These are phyloP conservation scores for Salminus brasiliensis DNA, from an alignment of 2,113 vertebrate species.

Conservation along the genomic window DNA sequence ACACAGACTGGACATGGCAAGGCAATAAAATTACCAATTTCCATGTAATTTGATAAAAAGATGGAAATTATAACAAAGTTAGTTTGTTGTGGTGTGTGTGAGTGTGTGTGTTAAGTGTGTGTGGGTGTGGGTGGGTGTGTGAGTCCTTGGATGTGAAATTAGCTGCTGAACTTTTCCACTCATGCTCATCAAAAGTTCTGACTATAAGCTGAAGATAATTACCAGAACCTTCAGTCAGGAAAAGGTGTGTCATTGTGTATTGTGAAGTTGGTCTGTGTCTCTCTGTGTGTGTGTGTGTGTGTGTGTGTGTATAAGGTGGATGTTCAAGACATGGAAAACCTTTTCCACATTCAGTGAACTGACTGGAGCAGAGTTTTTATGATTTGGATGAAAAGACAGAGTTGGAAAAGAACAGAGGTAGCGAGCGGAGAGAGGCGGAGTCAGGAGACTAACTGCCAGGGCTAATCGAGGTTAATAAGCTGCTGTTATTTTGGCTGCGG, in stretches of 20 bases:
- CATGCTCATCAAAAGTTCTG: background rate
- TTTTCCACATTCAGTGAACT: conserved; percentile 13
- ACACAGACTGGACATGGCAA: no score
- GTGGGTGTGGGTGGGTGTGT: background rate
- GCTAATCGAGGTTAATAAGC: conserved; percentile 79
- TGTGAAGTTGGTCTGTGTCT: background rate
- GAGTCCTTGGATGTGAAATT: background rate
- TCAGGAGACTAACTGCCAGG: conserved; percentile 51
- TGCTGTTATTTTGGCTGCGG: conserved; percentile 73
- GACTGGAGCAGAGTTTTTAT: background rate
- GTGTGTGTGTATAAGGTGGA: conserved; percentile 4
- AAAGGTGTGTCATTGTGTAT: conserved; percentile 41
- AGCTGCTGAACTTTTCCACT: conserved; percentile 35
- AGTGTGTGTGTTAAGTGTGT: conserved; percentile 16
- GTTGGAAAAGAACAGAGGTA: conserved; percentile 15
- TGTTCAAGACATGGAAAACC: conserved; percentile 1
- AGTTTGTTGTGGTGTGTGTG: conserved; percentile 2
- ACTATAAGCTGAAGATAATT: background rate
- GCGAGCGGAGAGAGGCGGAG: conserved; percentile 21
- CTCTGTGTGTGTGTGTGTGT: conserved; percentile 21
- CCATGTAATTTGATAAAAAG: no score
- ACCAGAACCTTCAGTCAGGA: conserved; percentile 12
- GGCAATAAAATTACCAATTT: no score
- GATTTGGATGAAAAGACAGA: background rate
- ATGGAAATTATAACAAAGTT: no score